Conservation (phyloP, 2,113 vertebrate genomes). For the Mesitornis unicolor region DNA sequence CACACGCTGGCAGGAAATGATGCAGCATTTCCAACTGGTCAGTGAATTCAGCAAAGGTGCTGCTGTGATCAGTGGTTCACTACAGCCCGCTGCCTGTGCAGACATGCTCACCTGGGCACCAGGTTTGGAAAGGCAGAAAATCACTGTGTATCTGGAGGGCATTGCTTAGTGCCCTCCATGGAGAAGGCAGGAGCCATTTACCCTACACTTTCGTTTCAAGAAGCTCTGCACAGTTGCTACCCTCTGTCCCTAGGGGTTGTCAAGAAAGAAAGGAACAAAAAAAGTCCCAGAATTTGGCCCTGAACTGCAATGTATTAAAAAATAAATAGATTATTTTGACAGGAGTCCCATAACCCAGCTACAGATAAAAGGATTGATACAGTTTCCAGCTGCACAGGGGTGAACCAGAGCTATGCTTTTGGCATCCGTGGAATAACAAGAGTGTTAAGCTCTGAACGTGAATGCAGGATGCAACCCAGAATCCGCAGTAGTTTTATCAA, state of each 20-base stretch:
- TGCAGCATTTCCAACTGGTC: background rate
- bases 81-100: background rate
- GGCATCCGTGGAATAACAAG: background rate
- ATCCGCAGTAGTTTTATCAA: background rate
- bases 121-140: background rate
- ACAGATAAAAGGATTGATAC: background rate
- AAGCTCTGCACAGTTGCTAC: background rate
- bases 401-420: background rate
- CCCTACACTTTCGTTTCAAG: background rate
- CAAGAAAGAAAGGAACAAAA: background rate
- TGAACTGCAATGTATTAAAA: background rate
- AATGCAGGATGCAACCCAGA: background rate
- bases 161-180: background rate
- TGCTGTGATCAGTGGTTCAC: background rate
- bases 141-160: background rate
- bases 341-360: background rate
- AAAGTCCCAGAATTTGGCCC: background rate
- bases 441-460: background rate
- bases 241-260: background rate
- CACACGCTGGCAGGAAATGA: rapidly evolving
- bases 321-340: background rate
- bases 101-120: rapidly evolving
- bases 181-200: rapidly evolving
- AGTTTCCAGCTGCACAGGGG: background rate
- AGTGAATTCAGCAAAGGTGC: background rate